Base-by-base conservation (phyloP, 2,113 vertebrate species). In the Tyrannus savana region DNA sequence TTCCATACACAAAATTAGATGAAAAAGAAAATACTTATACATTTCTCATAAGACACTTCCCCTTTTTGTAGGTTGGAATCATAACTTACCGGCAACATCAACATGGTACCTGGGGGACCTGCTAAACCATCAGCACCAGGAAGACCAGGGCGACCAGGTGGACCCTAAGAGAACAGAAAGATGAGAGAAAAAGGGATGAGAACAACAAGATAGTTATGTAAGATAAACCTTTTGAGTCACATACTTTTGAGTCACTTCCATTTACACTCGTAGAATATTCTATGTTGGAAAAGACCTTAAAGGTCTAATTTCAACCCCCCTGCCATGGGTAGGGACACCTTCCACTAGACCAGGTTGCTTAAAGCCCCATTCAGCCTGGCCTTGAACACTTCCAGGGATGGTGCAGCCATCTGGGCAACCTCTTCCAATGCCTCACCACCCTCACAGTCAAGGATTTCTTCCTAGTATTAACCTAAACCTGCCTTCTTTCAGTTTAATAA, bases 51-150 rank as follows among this genome's bases (percentile, higher is more conserved):
- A 90, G 28, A 52, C 4, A 47, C 33, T 79, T 87, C 3, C 19
- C 18, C 24, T 66, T 49, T 81, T 55, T 72, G 44, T 9, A 75
- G 46, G 39, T n/a, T 87, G 53, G 8, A 82, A 88, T 24, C 17
- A 27, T 13, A 82, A 97, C 98, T 98, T 98, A 99, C 99, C 60
- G 99, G 99, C 94, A 99, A 84, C 99, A 99, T 99, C 92, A 99
- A 94, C 99, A 99, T 99, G 87, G 99, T 99, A 47, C 99, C 99
- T 46, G 99, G 99, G 17, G 99, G 99, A 39, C 99, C 99, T 27
- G 99, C 98, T 84, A 99, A 95, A 67, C 99, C 99, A 92, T 99
- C 99, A 84, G 99, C 99, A 89, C 99, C 99, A 59, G 99, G 98
- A 85, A 99, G 98, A 84, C 99, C 99, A 94, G 99, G 69, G 60